These are phyloP conservation scores for Meteorus colon DNA, from an alignment of 2,888 invertebrate species.

Conservation along the genomic window DNA sequence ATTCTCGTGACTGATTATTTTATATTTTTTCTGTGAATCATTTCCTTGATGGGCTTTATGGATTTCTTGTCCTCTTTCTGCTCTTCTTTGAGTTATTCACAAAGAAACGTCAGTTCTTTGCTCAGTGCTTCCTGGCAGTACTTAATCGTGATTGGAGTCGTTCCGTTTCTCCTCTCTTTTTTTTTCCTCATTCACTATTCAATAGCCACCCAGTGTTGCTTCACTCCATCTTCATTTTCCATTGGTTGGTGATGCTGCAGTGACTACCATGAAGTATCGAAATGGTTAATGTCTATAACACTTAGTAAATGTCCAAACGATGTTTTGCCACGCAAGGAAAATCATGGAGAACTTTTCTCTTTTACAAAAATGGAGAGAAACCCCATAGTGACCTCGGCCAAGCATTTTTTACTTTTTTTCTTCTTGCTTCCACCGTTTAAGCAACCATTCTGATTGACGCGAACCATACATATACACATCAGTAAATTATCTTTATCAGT, in stretches of 20 bases:
- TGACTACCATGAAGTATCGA: not conserved
- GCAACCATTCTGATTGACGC: constrained; percentile 3
- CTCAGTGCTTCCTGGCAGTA: not conserved
- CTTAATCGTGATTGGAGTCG: constrained; percentile 14
- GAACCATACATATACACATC: constrained; percentile 5
- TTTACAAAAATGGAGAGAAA: constrained; percentile 58
- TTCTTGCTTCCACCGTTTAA: not conserved
- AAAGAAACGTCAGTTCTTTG: constrained; percentile 26
- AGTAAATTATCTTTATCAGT: constrained; percentile 15
- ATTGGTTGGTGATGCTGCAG: not conserved
- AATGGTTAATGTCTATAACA: not conserved
- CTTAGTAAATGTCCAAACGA: constrained; percentile 8
- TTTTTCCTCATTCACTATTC: not conserved
- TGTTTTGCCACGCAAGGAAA: constrained; percentile 58
- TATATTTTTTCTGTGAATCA: constrained; percentile 8
- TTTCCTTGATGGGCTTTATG: constrained; percentile 1
- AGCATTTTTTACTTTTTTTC: constrained; percentile 3
- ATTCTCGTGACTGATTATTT: not conserved
- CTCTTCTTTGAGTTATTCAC: constrained; percentile 1
- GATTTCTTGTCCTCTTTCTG: not conserved
- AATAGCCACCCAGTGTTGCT: constrained; percentile 18
- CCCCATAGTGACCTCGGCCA: constrained; percentile 33
- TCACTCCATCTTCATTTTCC: constrained; percentile 17
- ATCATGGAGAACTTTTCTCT: constrained; percentile 53
- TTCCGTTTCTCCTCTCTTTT: not conserved